These are phyloP conservation scores for Ladona fulva DNA, from an alignment of 1,140 invertebrate genomes.

Conservation along the genomic window DNA sequence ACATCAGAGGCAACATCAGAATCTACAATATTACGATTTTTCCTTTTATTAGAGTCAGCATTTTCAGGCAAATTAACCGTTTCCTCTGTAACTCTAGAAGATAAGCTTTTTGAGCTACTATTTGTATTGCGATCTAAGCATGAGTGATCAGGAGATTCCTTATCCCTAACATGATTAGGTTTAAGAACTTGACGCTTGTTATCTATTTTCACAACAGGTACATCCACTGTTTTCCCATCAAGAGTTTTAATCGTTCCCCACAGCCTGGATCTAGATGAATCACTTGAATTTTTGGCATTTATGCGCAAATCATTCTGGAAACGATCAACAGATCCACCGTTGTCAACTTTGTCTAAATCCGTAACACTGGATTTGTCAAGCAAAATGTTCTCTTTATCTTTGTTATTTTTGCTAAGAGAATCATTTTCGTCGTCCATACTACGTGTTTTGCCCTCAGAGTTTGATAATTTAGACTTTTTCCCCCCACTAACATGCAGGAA, in stretches of 20 bases:
- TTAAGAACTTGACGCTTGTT: not conserved
- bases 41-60: too few relatives aligned
- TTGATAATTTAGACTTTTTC: not conserved
- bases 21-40: too few relatives aligned
- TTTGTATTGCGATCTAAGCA: too few relatives aligned
- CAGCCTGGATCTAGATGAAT: not conserved
- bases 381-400: not conserved
- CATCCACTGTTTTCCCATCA: conserved; percentile 14
- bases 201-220: not conserved
- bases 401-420: not conserved
- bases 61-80: too few relatives aligned
- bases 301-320: too few relatives aligned
- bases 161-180: too few relatives aligned
- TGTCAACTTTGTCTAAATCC: not conserved
- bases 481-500: not conserved
- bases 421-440: not conserved
- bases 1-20: too few relatives aligned
- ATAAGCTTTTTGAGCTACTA: too few relatives aligned
- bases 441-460: not conserved
- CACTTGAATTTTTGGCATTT: not conserved
- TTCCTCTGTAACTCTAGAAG: too few relatives aligned
- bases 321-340: not conserved
- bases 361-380: not conserved
- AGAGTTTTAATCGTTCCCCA: conserved; percentile 12
- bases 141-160: too few relatives aligned